These are phyloP conservation scores for Pseudochirops cupreus DNA, from an alignment of 2,797 vertebrate genomes.

Conservation along the genomic window DNA sequence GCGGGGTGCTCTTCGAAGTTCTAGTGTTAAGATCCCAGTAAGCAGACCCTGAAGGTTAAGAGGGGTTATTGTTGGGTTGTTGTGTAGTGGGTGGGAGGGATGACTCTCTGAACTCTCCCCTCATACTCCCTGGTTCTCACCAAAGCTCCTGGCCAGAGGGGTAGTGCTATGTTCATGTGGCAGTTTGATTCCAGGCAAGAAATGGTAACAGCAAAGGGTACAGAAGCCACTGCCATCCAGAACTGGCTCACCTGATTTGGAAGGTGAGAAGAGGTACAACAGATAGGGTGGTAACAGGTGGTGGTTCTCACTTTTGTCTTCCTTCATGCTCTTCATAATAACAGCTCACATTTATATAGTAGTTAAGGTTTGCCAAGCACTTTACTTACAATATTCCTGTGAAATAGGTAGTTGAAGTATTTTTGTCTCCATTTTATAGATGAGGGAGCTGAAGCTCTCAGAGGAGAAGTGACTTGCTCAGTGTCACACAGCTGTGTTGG, in stretches of 20 bases:
- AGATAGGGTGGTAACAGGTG: background rate
- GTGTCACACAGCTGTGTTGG: background rate
- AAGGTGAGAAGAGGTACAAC: background rate
- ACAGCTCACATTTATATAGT: background rate
- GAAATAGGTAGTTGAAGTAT: background rate
- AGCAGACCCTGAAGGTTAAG: constrained; percentile 71
- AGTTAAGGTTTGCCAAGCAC: background rate
- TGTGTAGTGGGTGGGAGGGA: background rate
- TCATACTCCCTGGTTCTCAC: constrained; percentile 66
- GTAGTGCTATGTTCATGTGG: constrained; percentile 67
- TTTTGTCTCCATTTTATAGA: background rate
- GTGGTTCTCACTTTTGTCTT: background rate
- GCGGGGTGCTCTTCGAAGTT: constrained; percentile 73
- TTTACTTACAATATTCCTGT: background rate
- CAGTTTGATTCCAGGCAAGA: constrained; percentile 74
- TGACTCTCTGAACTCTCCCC: background rate
- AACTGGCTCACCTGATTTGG: constrained; percentile 75
- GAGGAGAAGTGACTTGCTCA: background rate
- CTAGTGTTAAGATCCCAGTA: constrained; percentile 73
- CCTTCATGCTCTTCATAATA: background rate
- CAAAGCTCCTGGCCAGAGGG: constrained; percentile 65
- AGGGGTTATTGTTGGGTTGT: constrained; percentile 42
- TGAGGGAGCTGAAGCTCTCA: background rate
- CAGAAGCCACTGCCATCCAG: constrained; percentile 67
- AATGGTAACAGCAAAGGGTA: constrained; percentile 67